Evolutionary conservation across 2,113 vertebrate species (phyloP), one percentile per base, ranked within the genome.

Genomic region (Aramus guarauna): DNA sequence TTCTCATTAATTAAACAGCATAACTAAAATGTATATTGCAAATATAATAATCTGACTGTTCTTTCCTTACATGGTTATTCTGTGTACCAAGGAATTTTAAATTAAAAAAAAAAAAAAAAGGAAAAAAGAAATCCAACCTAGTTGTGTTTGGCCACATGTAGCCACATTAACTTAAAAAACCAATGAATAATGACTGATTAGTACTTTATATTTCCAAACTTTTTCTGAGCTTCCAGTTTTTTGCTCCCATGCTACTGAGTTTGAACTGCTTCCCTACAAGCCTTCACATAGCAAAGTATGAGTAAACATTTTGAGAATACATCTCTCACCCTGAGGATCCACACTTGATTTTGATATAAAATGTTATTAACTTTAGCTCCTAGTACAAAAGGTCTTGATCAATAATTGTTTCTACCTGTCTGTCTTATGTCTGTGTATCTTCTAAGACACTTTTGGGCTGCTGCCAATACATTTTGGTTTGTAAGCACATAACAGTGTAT

Each of bases 301-400:
- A 95, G 77, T 39, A 96, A 95, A 83, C 87, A 77, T 87, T 94
- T 95, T 97, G 90, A 91, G 94, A 95, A 94, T 83, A 86, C 85
- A 69, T 90, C 34, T 75, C 90, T 78, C 86, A 94, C 73, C 90
- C 84, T 76, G 79, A 93, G 94, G 91, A 97, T 94, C 93, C 91
- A 96, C 60, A 86, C 86, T 94, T 94, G 94, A 97, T 97, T 97
- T 97, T 97, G 94, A 97, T 97, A 96, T 97, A 96, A 97, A 97
- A 96, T 96, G 95, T 97, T 97, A 97, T 97, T 97, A 97, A 97
- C 96, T 97, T 92, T 50, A 90, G 95, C 92, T 93, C 92, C 72
- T 88, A 60, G 94, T 96, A 97, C 91, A 91, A 94, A 95, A 97
- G 93, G 91, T 97, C 95, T 76, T 97, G 96, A 97, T 97, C 97